Conservation (phyloP, 2,797 vertebrate genomes). For the Anas capensis region DNA sequence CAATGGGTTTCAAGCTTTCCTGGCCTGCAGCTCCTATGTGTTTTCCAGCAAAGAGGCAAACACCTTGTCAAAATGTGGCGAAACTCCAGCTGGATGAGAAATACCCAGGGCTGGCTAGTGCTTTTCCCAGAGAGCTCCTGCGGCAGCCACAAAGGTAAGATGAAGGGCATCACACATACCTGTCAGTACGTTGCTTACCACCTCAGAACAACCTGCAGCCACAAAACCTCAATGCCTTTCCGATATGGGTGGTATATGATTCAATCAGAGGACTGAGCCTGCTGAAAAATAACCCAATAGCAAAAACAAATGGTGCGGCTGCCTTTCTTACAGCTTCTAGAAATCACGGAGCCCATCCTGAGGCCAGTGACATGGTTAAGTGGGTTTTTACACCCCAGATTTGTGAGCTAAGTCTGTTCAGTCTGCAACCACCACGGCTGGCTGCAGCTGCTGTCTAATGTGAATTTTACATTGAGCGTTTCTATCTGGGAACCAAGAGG, state of each 20-base stretch:
- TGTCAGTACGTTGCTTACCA: neutral
- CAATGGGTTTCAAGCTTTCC: neutral
- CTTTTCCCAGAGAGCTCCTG: accelerated
- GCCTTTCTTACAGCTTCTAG: neutral
- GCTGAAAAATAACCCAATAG: neutral
- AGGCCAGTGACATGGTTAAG: neutral
- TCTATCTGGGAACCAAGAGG: neutral
- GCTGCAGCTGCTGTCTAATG: neutral
- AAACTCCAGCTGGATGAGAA: neutral
- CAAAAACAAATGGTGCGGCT: neutral
- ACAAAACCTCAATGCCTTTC: neutral
- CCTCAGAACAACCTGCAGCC: neutral
- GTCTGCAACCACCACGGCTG: neutral
- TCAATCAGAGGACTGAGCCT: neutral
- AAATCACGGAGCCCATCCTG: neutral
- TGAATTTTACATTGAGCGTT: neutral
- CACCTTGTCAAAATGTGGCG: neutral
- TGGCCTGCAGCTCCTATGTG: neutral
- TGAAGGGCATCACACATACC: accelerated
- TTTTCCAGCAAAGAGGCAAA: neutral
- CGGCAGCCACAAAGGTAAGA: neutral
- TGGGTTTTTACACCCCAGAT: neutral
- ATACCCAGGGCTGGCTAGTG: neutral
- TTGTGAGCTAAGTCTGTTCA: neutral
- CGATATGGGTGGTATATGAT: accelerated